phyloP scores from a whole-genome alignment of 2,113 vertebrate genomes.

The Suricata suricatta region DNA sequence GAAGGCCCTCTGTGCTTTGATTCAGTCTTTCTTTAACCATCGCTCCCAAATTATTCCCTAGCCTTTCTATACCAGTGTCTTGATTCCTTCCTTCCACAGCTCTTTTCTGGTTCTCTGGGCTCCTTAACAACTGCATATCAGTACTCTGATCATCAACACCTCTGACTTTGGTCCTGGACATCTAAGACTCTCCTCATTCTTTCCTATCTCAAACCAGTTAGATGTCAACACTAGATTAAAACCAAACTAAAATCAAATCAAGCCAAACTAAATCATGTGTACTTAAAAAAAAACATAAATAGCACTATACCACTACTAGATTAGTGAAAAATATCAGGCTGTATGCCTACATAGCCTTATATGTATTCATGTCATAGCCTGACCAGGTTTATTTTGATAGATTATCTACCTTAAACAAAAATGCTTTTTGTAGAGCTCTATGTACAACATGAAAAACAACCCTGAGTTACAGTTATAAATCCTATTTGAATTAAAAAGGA shows the following conservation, averaged over 20 bases:
- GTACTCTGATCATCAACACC: background rate
- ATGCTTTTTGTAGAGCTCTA: slow-evolving; percentile 67
- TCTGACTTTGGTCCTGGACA: background rate
- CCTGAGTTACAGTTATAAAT: slow-evolving; percentile 73
- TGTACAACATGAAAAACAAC: slow-evolving; percentile 76
- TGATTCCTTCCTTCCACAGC: background rate
- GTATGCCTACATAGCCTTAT: slow-evolving; percentile 50
- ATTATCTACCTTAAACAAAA: slow-evolving; percentile 78
- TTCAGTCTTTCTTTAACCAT: background rate
- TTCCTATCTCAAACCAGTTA: background rate
- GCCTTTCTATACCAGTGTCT: background rate
- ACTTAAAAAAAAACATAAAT: background rate
- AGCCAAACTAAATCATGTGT: background rate
- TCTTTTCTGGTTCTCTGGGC: background rate
- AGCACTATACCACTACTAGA: background rate
- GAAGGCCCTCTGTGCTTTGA: background rate
- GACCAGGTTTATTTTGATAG: slow-evolving; percentile 78
- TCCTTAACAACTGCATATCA: background rate
- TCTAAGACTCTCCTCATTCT: background rate
- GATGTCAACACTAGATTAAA: slow-evolving; percentile 11
- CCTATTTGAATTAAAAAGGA: slow-evolving; percentile 74
- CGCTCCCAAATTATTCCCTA: background rate
- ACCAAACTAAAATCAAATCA: background rate
- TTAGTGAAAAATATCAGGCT: slow-evolving; percentile 67
- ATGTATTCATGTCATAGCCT: slow-evolving; percentile 56